Base-by-base conservation (phyloP, 30 jellyfish, hydroid and myxozoan species). In the Phacellophora camtschatica region DNA sequence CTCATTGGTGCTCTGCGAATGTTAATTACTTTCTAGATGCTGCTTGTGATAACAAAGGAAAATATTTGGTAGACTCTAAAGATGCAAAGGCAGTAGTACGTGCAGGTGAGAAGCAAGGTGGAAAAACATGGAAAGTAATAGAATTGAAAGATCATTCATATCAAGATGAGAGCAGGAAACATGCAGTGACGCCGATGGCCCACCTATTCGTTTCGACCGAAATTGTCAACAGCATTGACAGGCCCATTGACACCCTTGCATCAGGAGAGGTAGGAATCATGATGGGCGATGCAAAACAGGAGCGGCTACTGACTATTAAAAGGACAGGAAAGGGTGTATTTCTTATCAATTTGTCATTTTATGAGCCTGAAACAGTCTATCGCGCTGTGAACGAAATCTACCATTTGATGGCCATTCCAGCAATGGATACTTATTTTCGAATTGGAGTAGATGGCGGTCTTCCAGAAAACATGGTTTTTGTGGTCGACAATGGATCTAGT, bases 401-500 rank as follows among this genome's bases (percentile, higher is more conserved):
- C 1, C 37, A 57, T 19, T 19, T 57, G 20, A 57, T 57, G 37
- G 43, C 43, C n/a, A 30, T 23, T 57, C 71, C 71, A 3, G 37
- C 71, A 57, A 57, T 57, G 43, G 71, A 57, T 57, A 22, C n/a
- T 30, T 23, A 23, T 19, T 25, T 57, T 30, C n/a, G 71, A 19
- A 28, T 23, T 57, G 71, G 43, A 10, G 71, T 30, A 23, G 37
- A 25, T 57, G 71, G 71, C 24, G 0, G 43, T 8, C 71, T 57
- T 30, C 37, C 37, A 57, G 37, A 25, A 2, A 57, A 57, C 37
- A 3, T 57, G 0, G 51, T 57, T 57, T 57, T 57, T 57, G 71
- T 57, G 37, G 71, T 57, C 20, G 71, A 57, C 71, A 57, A 57
- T 57, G 71, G 71, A 57, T 30, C 71, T 0, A 30, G 71, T 57